Percentiles rank a stretch among this genome's conserved stretches.
Evolutionary conservation across 1,140 invertebrate species (phyloP).

Genomic region (Camponotus vicinus): DNA sequence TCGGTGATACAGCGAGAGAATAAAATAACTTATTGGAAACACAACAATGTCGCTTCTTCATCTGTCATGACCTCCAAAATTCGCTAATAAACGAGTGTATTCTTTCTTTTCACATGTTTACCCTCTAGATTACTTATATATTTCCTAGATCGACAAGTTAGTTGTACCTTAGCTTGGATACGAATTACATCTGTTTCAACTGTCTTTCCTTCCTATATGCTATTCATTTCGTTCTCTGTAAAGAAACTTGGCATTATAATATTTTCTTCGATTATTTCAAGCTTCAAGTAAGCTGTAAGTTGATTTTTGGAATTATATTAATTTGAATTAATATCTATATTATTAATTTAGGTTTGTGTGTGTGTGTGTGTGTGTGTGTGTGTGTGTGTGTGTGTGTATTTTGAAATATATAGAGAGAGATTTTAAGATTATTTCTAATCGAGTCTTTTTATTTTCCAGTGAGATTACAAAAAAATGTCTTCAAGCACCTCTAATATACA

Average conservation of each 20-base stretch:
- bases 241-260: background rate
- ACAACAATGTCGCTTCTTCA: background rate
- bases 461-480: slow-evolving; percentile 69
- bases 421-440: slow-evolving; percentile 1
- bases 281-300: no score
- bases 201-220: background rate
- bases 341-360: no score
- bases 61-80: slow-evolving; percentile 4
- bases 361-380: no score
- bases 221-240: background rate
- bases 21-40: slow-evolving; percentile 38
- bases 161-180: slow-evolving; percentile 7
- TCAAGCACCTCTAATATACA: slow-evolving; percentile 47
- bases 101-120: background rate
- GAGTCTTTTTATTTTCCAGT: slow-evolving; percentile 70
- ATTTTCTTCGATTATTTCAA: no score
- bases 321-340: no score
- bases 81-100: background rate
- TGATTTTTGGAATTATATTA: no score
- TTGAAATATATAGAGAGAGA: background rate
- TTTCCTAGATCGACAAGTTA: slow-evolving; percentile 32
- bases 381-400: no score
- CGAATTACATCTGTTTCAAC: background rate
- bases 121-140: background rate
- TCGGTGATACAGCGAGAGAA: background rate